Evolutionary conservation across 2,797 vertebrate species (phyloP).

Genomic region (Enoplosus armatus): DNA sequence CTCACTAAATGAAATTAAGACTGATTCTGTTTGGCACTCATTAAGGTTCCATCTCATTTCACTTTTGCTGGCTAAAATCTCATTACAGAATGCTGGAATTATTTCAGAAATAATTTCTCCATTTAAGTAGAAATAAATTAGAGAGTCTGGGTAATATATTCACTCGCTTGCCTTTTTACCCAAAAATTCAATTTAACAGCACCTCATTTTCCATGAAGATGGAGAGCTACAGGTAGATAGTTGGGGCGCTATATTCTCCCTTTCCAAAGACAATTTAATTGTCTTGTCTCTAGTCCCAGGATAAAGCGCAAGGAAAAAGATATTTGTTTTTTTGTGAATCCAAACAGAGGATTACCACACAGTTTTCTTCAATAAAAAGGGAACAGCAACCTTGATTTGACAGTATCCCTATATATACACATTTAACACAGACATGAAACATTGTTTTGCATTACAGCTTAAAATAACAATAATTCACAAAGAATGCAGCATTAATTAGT

Average conservation of each 20-base stretch:
- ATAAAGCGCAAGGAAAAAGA: background rate
- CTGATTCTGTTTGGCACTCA: slow-evolving; percentile 71
- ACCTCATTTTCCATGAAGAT: slow-evolving; percentile 78
- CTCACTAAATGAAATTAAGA: slow-evolving; percentile 78
- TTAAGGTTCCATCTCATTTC: slow-evolving; percentile 82
- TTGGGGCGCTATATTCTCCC: slow-evolving; percentile 72
- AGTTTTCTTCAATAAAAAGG: background rate
- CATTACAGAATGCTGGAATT: slow-evolving; percentile 80
- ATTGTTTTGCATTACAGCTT: background rate
- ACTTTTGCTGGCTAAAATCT: slow-evolving; percentile 80
- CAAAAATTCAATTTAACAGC: slow-evolving; percentile 86
- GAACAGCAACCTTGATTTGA: background rate
- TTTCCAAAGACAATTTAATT: slow-evolving; percentile 70
- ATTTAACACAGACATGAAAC: background rate
- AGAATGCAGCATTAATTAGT: background rate
- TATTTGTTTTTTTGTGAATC: background rate
- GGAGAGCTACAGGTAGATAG: slow-evolving; percentile 60
- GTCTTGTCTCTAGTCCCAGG: slow-evolving; percentile 1
- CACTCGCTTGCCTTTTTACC: slow-evolving; percentile 78
- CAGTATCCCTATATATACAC: background rate
- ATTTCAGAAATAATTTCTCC: slow-evolving; percentile 85
- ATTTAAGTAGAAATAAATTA: slow-evolving; percentile 87
- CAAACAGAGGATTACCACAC: background rate
- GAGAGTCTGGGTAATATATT: slow-evolving; percentile 76
- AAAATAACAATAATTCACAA: background rate